These are phyloP conservation scores for Cataglyphis cursor DNA, from an alignment of 2,888 invertebrate species.

Conservation along the genomic window DNA sequence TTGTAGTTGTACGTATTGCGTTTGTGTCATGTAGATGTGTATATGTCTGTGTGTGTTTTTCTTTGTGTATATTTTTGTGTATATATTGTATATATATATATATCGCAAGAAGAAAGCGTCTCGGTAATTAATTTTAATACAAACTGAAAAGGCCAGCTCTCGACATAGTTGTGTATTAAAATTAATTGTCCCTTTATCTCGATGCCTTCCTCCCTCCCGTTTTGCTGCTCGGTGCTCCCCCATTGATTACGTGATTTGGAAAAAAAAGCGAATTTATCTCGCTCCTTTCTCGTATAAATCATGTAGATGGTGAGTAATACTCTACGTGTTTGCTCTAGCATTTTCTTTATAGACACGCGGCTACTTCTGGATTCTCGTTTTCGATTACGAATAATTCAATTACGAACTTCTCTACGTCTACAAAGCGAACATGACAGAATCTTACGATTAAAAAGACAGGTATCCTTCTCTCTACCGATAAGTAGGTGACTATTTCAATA, in stretches of 20 bases:
- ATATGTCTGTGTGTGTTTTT: slow-evolving; percentile 12
- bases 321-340: slow-evolving; percentile 44
- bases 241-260: slow-evolving; percentile 17
- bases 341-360: slow-evolving; percentile 45
- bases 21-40: slow-evolving; percentile 23
- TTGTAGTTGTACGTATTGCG: slow-evolving; percentile 51
- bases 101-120: slow-evolving; percentile 64
- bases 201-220: not conserved
- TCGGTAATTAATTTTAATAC: slow-evolving; percentile 80
- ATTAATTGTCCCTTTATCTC: slow-evolving; percentile 71
- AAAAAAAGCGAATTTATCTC: slow-evolving; percentile 1
- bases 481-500: slow-evolving; percentile 63
- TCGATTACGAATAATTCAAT: slow-evolving; percentile 41
- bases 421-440: slow-evolving; percentile 75
- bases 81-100: slow-evolving; percentile 6
- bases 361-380: slow-evolving; percentile 50
- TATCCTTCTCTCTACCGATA: slow-evolving; percentile 47
- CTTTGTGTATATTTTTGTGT: slow-evolving; percentile 29
- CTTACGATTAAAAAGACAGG: slow-evolving; percentile 73
- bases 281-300: slow-evolving; percentile 22
- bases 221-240: slow-evolving; percentile 40
- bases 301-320: slow-evolving; percentile 34
- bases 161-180: slow-evolving; percentile 79
- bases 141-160: slow-evolving; percentile 82
- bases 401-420: slow-evolving; percentile 64